Base-by-base conservation (phyloP, 2,797 vertebrate genomes). In the Dromococcyx pavoninus region DNA sequence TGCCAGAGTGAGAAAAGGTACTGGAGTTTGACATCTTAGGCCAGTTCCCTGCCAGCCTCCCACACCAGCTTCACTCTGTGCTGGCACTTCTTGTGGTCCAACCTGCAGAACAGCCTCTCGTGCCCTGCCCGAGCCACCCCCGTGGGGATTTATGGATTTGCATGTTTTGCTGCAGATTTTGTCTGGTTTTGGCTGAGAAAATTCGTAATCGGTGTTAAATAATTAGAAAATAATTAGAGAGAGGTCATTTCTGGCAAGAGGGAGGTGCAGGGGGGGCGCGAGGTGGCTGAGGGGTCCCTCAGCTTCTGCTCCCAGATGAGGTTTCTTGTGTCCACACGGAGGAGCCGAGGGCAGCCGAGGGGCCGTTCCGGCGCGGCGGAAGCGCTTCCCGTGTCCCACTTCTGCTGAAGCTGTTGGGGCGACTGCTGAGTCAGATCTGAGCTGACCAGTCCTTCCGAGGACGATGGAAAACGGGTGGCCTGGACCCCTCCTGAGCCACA, bases 361-460 rank as follows among this genome's bases (percentile, higher is more conserved):
- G 53, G 53, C 72, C 35, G 54, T 58, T 66, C 11, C 44, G 13
- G 18, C 44, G 44, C 17, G 44, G 3, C 8, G 0, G 48, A 46
- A 44, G 30, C 8, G 6, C 18, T 53, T 10, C 16, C 21, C 58
- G 19, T 17, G 33, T 9, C 62, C 37, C 48, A 13, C 39, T 54
- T 60, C 54, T 53, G 33, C 46, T 65, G 21, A 24, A 74, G 37
- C 13, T 2, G 14, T 5, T 5, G n/a, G 43, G 60, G 51, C 1
- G 53, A 69, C n/a, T 32, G 44, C 39, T 66, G 37, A 24, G 13
- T 46, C 22, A 6, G 43, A 2, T 60, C 32, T 21, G 1, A 15
- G 61, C 44, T 39, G 46, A 58, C 66, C 30, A 0, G 37, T 16
- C 17, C 5, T 1, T n/a, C 23, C 0, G 39, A 15, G 23, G 27